Conservation (phyloP, 2,888 invertebrate species). For the Periphyllus acericola region DNA sequence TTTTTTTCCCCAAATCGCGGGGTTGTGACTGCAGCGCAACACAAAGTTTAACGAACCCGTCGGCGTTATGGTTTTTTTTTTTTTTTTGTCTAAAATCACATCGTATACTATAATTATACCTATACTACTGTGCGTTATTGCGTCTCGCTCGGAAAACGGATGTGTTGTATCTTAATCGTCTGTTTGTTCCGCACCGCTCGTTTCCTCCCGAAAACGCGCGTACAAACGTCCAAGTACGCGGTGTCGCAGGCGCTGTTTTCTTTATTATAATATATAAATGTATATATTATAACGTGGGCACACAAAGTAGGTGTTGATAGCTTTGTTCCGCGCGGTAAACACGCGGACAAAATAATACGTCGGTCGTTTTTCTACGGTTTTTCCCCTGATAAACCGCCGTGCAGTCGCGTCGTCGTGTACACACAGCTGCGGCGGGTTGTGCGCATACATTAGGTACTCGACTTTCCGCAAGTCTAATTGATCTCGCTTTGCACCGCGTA, state of each 20-base stretch:
- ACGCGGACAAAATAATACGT: conserved; percentile 10
- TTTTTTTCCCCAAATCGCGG: not conserved
- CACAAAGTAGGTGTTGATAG: conserved; percentile 12
- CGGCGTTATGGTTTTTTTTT: not conserved
- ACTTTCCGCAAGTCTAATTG: conserved; percentile 16
- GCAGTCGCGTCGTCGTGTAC: not conserved
- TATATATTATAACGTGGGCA: not conserved
- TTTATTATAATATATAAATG: not conserved
- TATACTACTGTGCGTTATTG: no score
- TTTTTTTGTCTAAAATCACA: no score
- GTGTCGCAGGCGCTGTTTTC: not conserved
- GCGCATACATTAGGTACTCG: not conserved
- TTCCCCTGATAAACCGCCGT: not conserved
- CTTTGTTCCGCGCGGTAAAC: conserved; percentile 38
- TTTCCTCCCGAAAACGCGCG: conserved; percentile 7
- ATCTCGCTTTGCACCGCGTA: not conserved
- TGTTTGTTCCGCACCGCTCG: conserved; percentile 49
- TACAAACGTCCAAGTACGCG: not conserved
- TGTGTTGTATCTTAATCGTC: conserved; percentile 36
- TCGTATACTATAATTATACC: no score
- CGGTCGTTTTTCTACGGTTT: not conserved
- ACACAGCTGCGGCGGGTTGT: not conserved
- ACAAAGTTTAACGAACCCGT: conserved; percentile 21
- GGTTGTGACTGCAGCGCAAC: no score
- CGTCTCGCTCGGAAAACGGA: conserved; percentile 39